Percentiles rank a stretch among this genome's conserved stretches.
Conservation (phyloP, 2,888 invertebrate genomes). For the Luperina testacea region DNA sequence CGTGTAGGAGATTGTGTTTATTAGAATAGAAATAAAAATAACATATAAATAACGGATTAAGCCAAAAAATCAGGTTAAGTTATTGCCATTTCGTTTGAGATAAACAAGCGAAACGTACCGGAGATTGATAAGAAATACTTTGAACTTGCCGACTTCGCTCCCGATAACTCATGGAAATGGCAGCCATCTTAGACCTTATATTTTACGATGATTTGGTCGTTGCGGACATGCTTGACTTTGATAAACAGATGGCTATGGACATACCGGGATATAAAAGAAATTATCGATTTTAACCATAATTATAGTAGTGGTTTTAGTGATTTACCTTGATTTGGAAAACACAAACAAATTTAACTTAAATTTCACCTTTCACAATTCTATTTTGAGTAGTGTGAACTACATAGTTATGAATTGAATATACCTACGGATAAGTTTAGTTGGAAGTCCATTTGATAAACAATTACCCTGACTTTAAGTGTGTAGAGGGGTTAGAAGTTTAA, state of each 20-base stretch:
- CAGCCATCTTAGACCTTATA: not conserved
- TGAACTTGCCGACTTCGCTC: not conserved
- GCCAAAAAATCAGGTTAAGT: no score
- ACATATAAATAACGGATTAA: no score
- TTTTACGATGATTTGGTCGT: not conserved
- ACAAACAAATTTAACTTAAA: no score
- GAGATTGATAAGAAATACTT: not conserved
- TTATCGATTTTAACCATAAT: not conserved
- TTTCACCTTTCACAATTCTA: no score
- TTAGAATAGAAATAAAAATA: no score
- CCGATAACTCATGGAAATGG: conserved; percentile 2
- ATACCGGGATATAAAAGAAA: not conserved
- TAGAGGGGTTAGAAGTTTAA: not conserved
- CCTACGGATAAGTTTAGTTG: not conserved
- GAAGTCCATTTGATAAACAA: not conserved
- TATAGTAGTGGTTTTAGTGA: not conserved
- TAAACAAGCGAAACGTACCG: not conserved
- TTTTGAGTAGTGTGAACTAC: no score
- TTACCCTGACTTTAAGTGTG: not conserved
- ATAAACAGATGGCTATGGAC: not conserved
- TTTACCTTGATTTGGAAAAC: no score
- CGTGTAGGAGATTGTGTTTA: no score
- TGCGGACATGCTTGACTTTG: not conserved
- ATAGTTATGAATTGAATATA: not conserved
- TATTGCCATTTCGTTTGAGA: no score